phyloP scores from a whole-genome alignment of 2,888 invertebrate species.

The Chrysodeixis includens region DNA sequence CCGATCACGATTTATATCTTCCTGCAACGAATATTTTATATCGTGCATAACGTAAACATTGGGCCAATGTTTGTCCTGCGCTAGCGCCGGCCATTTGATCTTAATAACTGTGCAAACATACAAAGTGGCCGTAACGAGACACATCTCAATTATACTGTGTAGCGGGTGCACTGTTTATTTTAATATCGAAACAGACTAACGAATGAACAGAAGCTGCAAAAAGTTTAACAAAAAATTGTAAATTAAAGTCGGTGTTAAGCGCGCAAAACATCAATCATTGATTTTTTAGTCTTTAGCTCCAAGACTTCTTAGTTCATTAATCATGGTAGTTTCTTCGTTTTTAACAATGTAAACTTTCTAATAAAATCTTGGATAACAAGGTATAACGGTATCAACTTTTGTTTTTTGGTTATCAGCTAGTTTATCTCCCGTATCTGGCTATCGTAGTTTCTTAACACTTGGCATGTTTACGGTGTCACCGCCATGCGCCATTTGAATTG shows the following conservation, averaged over 20 bases:
- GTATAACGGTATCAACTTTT: slow-evolving; percentile 40
- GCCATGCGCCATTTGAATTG: slow-evolving; percentile 69
- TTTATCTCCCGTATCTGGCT: slow-evolving; percentile 73
- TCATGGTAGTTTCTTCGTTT: not conserved
- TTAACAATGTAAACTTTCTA: slow-evolving; percentile 6
- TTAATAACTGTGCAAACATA: slow-evolving; percentile 74
- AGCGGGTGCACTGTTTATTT: slow-evolving; percentile 51
- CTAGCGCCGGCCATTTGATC: slow-evolving; percentile 71
- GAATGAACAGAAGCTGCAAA: slow-evolving; percentile 21
- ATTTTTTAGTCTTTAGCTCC: not conserved
- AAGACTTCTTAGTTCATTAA: not conserved
- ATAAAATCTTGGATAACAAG: slow-evolving; percentile 26
- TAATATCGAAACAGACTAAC: slow-evolving; percentile 50
- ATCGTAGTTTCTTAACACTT: slow-evolving; percentile 70
- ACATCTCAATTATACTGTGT: slow-evolving; percentile 67
- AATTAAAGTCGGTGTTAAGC: not conserved
- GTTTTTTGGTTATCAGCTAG: slow-evolving; percentile 52
- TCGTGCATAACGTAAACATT: slow-evolving; percentile 72
- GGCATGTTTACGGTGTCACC: slow-evolving; percentile 61
- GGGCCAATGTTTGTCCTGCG: slow-evolving; percentile 61
- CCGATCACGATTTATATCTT: slow-evolving; percentile 77
- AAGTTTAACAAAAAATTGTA: not conserved
- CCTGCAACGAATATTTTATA: slow-evolving; percentile 74
- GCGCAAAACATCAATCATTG: not conserved
- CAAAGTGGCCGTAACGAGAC: slow-evolving; percentile 69